Percentiles rank a stretch among this genome's conserved stretches.
Evolutionary conservation across 2,113 vertebrate species (phyloP).

Genomic region (Irena cyanogastra): DNA sequence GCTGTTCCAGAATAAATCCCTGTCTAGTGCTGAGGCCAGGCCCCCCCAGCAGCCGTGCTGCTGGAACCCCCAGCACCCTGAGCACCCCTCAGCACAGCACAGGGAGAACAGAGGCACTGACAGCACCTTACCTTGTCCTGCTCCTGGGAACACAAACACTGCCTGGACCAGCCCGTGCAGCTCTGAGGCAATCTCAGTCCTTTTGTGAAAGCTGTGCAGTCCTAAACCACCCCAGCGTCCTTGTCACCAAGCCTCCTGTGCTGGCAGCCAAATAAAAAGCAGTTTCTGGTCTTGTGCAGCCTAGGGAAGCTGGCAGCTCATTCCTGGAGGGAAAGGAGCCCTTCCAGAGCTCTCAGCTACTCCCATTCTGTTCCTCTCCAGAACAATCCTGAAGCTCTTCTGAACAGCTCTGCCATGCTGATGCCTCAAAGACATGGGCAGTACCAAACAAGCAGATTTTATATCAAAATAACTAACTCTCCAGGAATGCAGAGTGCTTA

Average conservation of each 20-base stretch:
- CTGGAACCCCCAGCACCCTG: not conserved
- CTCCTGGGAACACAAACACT: not conserved
- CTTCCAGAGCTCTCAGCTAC: not conserved
- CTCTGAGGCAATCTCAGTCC: not conserved
- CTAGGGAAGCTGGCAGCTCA: not conserved
- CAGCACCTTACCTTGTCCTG: not conserved
- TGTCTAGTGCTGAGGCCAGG: not conserved
- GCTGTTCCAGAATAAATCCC: not conserved
- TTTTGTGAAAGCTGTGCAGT: not conserved
- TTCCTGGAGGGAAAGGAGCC: not conserved
- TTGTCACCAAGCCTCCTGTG: not conserved
- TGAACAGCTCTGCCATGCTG: not conserved
- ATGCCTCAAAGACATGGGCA: not conserved
- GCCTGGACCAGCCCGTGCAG: not conserved
- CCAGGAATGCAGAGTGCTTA: not conserved
- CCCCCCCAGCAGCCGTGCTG: not conserved
- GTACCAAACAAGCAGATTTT: not conserved
- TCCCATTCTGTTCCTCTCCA: not conserved
- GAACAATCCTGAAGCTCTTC: not conserved
- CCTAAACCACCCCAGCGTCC: not conserved
- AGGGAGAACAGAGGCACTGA: not conserved
- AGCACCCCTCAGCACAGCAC: not conserved
- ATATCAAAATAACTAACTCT: constrained; percentile 21
- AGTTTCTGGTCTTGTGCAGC: not conserved
- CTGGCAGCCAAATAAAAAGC: not conserved